Percentiles rank a stretch among this genome's conserved stretches.
phyloP scores from a whole-genome alignment of 2,888 invertebrate genomes.

The Macrophya annulata region DNA sequence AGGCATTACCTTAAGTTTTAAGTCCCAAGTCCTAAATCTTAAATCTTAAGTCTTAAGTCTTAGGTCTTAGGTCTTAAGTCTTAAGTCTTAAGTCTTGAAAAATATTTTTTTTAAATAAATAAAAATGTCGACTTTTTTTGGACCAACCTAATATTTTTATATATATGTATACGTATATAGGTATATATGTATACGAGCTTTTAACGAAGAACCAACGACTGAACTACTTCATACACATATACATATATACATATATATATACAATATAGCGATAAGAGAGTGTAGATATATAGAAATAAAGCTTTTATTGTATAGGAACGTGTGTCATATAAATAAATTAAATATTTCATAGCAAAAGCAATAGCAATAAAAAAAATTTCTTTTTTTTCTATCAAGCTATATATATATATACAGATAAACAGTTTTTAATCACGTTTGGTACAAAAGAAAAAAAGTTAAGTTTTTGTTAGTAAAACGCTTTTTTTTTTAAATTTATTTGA shows the following conservation, averaged over 20 bases:
- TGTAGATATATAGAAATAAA: slow-evolving; percentile 1
- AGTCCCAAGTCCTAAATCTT: too few species aligned
- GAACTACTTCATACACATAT: not conserved
- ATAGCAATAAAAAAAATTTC: not conserved
- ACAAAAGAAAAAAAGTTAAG: not conserved
- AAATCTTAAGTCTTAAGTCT: too few species aligned
- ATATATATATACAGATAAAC: not conserved
- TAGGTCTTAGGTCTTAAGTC: too few species aligned
- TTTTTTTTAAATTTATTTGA: not conserved
- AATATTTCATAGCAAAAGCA: slow-evolving; percentile 8
- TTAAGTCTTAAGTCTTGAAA: too few species aligned
- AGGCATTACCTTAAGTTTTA: too few species aligned
- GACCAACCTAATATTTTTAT: too few species aligned
- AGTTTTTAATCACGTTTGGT: slow-evolving; percentile 12
- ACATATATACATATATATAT: slow-evolving; percentile 5
- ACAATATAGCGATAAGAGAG: slow-evolving; percentile 17
- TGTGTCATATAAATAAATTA: not conserved
- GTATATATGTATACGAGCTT: not conserved
- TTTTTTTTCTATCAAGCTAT: not conserved
- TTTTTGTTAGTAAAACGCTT: not conserved
- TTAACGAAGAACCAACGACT: slow-evolving; percentile 17
- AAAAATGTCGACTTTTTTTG: too few species aligned
- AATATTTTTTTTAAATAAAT: too few species aligned
- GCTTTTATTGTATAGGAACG: slow-evolving; percentile 9
- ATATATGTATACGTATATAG: not conserved